phyloP scores from a whole-genome alignment of 2,113 vertebrate species.

The Urocynchramus pylzowi region DNA sequence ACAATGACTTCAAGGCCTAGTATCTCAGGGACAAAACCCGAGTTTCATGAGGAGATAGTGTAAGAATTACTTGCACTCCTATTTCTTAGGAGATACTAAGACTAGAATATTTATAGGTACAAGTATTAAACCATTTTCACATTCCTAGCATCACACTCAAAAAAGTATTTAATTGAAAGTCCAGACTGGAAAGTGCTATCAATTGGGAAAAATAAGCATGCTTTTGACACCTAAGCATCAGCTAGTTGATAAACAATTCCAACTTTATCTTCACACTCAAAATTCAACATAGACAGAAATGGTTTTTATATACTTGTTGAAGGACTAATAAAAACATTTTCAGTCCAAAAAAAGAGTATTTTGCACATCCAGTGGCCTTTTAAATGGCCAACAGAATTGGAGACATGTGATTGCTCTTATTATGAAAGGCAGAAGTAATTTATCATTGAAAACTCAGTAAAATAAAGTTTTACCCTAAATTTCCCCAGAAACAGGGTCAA shows the following conservation, averaged over 20 bases:
- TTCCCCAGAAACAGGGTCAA: background rate
- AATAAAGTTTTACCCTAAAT: background rate
- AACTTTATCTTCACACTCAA: background rate
- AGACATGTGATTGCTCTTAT: background rate
- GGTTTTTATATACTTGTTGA: background rate
- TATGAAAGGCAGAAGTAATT: background rate
- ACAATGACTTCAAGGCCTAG: background rate
- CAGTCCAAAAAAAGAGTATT: background rate
- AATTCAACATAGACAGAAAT: background rate
- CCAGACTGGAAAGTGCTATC: background rate
- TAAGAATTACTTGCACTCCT: background rate
- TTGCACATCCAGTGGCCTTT: background rate
- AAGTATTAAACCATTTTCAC: background rate
- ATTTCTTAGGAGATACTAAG: background rate
- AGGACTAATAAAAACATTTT: background rate
- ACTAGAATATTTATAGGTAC: background rate
- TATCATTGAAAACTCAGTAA: background rate
- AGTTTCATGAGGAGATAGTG: background rate
- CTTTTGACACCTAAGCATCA: background rate
- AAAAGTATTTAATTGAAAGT: background rate
- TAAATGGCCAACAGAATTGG: background rate
- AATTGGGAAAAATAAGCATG: rapidly evolving
- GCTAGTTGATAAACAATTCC: background rate
- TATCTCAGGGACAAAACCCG: background rate
- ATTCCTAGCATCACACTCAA: background rate